Evolutionary conservation across 1,140 invertebrate genomes (phyloP), one percentile per base, ranked within the genome.

Genomic region (Bombus cullumanus): DNA sequence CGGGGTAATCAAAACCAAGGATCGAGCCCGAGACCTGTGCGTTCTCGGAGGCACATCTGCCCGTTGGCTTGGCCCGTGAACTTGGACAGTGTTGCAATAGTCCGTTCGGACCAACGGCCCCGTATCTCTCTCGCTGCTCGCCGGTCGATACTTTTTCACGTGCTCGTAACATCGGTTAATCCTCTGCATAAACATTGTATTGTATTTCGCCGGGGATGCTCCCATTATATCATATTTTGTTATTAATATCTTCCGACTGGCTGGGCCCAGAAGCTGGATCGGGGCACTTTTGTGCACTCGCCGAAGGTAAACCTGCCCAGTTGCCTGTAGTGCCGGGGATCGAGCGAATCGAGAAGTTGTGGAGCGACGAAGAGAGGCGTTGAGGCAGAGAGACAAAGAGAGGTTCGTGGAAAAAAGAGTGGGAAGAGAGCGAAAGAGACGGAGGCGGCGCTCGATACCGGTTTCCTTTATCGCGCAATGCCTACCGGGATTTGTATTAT

Each of bases 181-280:
- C 94, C 94, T 79, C 87, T 92, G 93, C 93, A 94, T 95, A 95
- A 95, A 95, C 93, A 95, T 94, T 93, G 93, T 93, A 95, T 95
- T 95, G 94, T 95, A 91, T 94, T 94, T 94, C 94, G 92, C 91
- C 91, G 84, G 91, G 93, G 93, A 93, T 94, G 93, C 92, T 92
- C 92, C 94, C 88, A 95, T 94, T 94, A 94, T 95, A 94, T 95
- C 93, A 95, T 95, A 95, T 95, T 95, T 95, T 94, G 94, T 95
- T 95, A 95, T 95, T 95, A 95, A 95, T 95, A 95, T 95, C 94
- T 95, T 95, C 93, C 92, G 94, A 95, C 93, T 95, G 94, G 92
- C 88, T 95, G 93, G 87, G 86, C 88, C 85, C 86, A 82, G 91
- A 83, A 92, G 94, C 94, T 92, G 94, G 92, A 62, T 93, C 89